Evolutionary conservation across 2,797 vertebrate species (phyloP).

Genomic region (Spheniscus humboldti): DNA sequence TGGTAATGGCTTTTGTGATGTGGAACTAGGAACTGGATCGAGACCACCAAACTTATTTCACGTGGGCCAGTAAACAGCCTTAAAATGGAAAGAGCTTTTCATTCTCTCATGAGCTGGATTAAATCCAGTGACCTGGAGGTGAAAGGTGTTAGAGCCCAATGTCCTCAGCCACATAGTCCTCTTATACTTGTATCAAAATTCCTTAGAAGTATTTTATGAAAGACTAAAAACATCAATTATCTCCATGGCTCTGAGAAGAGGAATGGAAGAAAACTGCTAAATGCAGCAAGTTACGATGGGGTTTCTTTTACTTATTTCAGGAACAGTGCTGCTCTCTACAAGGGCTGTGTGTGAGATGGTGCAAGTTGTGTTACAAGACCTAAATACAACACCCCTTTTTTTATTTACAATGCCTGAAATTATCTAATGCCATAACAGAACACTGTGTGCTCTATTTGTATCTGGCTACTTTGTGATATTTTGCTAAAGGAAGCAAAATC

Average conservation of each 20-base stretch:
- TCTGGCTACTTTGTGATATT: neutral
- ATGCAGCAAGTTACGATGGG: neutral
- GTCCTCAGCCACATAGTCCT: neutral
- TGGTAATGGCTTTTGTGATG: slow-evolving; percentile 43
- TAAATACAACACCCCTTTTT: neutral
- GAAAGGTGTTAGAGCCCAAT: neutral
- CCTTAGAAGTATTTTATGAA: neutral
- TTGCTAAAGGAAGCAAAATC: neutral
- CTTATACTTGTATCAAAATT: slow-evolving; percentile 19
- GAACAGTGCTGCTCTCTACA: neutral
- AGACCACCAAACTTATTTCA: slow-evolving; percentile 25
- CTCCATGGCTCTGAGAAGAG: neutral
- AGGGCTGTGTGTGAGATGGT: neutral
- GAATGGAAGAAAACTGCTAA: neutral
- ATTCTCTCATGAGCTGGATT: neutral
- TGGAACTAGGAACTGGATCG: slow-evolving; percentile 45
- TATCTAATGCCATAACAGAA: neutral
- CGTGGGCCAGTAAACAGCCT: slow-evolving; percentile 4
- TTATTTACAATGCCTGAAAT: neutral
- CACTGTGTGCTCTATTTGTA: neutral
- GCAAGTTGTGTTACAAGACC: neutral
- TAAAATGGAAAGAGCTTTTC: slow-evolving; percentile 38
- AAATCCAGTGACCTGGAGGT: slow-evolving; percentile 1
- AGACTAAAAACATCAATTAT: neutral
- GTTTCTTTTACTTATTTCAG: neutral